A percentile compares a stretch with the other conserved stretches of the same genome.
These are phyloP conservation scores for Neomonachus schauinslandi DNA, from an alignment of 2,113 vertebrate species.

Conservation along the genomic window DNA sequence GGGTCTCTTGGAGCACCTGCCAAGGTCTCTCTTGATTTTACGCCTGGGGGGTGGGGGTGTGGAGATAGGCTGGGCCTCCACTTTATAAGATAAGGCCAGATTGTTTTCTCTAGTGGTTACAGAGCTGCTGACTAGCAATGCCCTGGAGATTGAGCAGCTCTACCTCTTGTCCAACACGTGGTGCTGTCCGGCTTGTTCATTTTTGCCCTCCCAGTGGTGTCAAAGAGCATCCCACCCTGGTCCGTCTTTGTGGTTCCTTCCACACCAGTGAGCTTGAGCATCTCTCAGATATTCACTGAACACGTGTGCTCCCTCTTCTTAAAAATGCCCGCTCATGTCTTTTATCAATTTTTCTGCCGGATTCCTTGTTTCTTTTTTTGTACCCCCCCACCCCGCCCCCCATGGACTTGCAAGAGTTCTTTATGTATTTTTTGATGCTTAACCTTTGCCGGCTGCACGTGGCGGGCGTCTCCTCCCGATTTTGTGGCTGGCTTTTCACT, in stretches of 20 bases:
- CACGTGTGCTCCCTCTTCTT: neutral
- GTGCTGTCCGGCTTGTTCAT: neutral
- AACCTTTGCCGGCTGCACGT: neutral
- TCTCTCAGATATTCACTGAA: neutral
- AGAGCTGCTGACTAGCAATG: neutral
- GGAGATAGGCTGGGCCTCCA: neutral
- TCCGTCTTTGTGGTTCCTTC: slow-evolving; percentile 38
- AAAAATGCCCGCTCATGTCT: neutral
- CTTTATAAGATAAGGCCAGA: neutral
- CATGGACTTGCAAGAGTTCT: neutral
- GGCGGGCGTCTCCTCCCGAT: neutral
- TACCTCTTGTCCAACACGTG: neutral
- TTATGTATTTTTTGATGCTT: neutral
- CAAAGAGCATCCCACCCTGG: slow-evolving; percentile 8
- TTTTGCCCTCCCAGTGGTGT: neutral
- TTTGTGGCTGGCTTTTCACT: slow-evolving; percentile 62
- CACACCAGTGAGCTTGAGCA: neutral
- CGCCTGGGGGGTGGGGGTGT: neutral
- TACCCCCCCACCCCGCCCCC: too few relatives aligned
- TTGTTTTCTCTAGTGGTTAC: neutral
- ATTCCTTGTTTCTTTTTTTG: neutral
- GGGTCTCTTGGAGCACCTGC: neutral
- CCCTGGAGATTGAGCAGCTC: neutral
- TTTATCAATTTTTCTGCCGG: neutral
- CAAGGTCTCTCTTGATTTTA: neutral